phyloP scores from a whole-genome alignment of 2,797 vertebrate species.

The Falco naumanni region DNA sequence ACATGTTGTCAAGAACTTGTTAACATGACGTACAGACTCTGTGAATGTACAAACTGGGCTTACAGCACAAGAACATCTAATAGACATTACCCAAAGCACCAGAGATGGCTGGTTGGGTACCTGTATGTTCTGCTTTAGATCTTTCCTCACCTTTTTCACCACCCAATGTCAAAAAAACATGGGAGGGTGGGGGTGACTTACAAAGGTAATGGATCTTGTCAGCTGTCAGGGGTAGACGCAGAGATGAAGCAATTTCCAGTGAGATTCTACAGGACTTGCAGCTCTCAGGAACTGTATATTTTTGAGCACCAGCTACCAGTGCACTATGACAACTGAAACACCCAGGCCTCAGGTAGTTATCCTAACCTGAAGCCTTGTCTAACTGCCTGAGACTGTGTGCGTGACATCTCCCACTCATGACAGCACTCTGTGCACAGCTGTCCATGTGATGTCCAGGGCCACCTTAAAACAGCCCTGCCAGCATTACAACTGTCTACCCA shows the following conservation, averaged over 20 bases:
- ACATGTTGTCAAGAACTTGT: not conserved
- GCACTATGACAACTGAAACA: not conserved
- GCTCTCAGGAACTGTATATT: not conserved
- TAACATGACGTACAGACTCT: rapidly evolving
- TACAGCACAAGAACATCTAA: not conserved
- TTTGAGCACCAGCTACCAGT: not conserved
- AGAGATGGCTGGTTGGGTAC: not conserved
- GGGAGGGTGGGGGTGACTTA: rapidly evolving
- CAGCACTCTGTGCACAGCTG: not conserved
- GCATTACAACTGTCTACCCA: not conserved
- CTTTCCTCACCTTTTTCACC: not conserved
- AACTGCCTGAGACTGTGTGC: not conserved
- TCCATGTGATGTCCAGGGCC: not conserved
- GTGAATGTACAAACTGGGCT: not conserved
- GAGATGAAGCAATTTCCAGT: not conserved
- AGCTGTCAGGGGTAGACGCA: not conserved
- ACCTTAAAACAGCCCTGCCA: not conserved
- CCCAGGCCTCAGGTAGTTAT: not conserved
- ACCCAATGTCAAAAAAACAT: rapidly evolving
- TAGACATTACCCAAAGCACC: not conserved
- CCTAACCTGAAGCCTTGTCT: not conserved
- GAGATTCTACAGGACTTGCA: not conserved
- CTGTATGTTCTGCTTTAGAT: not conserved
- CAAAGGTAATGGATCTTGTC: not conserved
- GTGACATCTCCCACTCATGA: rapidly evolving